Percentiles rank a stretch among this genome's conserved stretches.
These are phyloP conservation scores for Puntigrus tetrazona DNA, from an alignment of 2,113 vertebrate genomes.

Conservation along the genomic window DNA sequence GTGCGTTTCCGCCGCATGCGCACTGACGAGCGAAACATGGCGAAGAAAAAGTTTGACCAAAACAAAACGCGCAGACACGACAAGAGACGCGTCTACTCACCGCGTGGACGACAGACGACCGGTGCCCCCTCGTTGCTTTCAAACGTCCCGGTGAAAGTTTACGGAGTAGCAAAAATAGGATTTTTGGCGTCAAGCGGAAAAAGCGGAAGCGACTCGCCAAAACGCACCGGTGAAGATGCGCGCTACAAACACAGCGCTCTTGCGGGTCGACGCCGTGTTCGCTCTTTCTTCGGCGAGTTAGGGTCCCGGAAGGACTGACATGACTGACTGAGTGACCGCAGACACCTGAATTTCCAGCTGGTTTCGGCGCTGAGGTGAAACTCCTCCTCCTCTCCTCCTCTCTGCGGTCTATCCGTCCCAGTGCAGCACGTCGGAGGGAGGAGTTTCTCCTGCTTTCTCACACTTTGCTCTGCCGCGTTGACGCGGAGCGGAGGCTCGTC, in stretches of 20 bases:
- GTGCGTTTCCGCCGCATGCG: conserved; percentile 66
- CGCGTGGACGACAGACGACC: conserved; percentile 5
- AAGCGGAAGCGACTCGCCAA: conserved; percentile 45
- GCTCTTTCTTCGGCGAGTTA: conserved; percentile 42
- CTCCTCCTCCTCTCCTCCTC: conserved; percentile 67
- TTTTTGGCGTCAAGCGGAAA: background rate
- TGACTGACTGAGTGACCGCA: conserved; percentile 58
- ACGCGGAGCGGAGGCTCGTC: background rate
- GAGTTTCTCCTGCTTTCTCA: conserved; percentile 44
- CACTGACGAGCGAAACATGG: conserved; percentile 52
- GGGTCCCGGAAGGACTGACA: background rate
- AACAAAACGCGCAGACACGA: conserved; percentile 8
- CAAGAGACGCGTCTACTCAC: conserved; percentile 59
- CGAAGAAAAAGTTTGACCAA: conserved; percentile 52
- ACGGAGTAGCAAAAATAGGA: background rate
- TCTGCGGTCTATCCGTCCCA: conserved; percentile 68
- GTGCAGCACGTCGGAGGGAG: conserved; percentile 35
- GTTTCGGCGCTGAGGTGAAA: conserved; percentile 74
- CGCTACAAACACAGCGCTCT: background rate
- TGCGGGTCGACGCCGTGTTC: conserved; percentile 33
- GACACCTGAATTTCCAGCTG: conserved; percentile 79
- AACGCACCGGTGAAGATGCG: conserved; percentile 2
- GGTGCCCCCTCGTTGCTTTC: background rate
- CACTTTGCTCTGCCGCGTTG: conserved; percentile 18
- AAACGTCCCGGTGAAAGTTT: background rate